Conservation (phyloP, 2,113 vertebrate species). For the Spizaetus ornatus region DNA sequence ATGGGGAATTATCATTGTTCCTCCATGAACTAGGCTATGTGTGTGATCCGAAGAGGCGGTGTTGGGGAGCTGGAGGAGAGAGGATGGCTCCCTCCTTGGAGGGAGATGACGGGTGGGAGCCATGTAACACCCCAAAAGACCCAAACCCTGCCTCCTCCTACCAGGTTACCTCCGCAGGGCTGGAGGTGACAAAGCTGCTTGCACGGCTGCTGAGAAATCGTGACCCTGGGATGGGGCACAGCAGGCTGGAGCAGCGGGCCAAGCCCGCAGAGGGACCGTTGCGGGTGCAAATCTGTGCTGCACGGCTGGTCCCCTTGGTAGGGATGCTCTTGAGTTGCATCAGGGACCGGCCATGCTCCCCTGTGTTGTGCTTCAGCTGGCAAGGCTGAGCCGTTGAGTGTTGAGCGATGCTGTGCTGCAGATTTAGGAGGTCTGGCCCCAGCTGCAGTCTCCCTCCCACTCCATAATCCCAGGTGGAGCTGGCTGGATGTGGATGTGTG, state of each 20-base stretch:
- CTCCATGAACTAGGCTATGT: rapidly evolving
- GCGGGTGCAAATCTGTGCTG: background rate
- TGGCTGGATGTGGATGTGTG: background rate
- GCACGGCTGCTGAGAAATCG: background rate
- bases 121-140: too few relatives aligned
- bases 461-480: background rate
- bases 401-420: background rate
- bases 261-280: background rate
- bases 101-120: background rate
- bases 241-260: background rate
- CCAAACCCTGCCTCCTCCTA: background rate
- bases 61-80: background rate
- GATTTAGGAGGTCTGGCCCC: background rate
- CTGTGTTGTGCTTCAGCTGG: background rate
- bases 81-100: background rate
- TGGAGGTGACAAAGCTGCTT: background rate
- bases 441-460: background rate
- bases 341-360: background rate
- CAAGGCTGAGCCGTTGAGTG: background rate
- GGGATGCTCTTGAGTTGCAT: background rate
- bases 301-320: background rate
- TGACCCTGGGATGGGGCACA: background rate
- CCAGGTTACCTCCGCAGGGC: background rate
- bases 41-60: rapidly evolving
- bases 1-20: rapidly evolving